Conservation (phyloP, 2,888 invertebrate genomes). For the Steromphala cineraria region DNA sequence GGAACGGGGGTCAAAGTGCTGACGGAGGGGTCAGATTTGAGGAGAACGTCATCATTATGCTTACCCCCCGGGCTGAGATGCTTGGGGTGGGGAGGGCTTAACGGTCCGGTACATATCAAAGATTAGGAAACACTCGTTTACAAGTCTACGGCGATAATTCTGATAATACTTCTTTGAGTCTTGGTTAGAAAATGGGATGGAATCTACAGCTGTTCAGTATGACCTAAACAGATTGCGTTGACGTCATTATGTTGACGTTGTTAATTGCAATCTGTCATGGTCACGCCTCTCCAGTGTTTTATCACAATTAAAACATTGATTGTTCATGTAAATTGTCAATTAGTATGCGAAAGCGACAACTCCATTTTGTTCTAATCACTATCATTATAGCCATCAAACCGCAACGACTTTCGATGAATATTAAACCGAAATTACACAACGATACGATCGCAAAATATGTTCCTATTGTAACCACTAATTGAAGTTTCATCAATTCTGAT, state of each 20-base stretch:
- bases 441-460: too few relatives aligned
- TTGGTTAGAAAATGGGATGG: not conserved
- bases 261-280: not conserved
- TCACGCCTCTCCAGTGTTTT: too few relatives aligned
- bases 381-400: too few relatives aligned
- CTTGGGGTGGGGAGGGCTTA: not conserved
- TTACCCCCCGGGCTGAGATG: not conserved
- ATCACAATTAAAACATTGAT: too few relatives aligned
- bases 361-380: too few relatives aligned
- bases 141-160: not conserved
- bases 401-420: too few relatives aligned
- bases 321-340: too few relatives aligned
- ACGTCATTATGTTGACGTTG: not conserved
- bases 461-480: too few relatives aligned
- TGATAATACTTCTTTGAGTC: not conserved
- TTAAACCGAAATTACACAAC: too few relatives aligned
- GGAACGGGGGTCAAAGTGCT: conserved; percentile 5
- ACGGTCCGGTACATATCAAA: not conserved
- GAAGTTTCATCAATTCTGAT: too few relatives aligned
- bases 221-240: not conserved
- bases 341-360: too few relatives aligned
- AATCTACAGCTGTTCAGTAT: too few relatives aligned
- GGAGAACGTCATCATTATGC: conserved; percentile 4
- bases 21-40: not conserved
- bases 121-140: conserved; percentile 4